A percentile compares a stretch with the other conserved stretches of the same genome.
These are phyloP conservation scores for Diglossa brunneiventris DNA, from an alignment of 2,113 vertebrate genomes.

Conservation along the genomic window DNA sequence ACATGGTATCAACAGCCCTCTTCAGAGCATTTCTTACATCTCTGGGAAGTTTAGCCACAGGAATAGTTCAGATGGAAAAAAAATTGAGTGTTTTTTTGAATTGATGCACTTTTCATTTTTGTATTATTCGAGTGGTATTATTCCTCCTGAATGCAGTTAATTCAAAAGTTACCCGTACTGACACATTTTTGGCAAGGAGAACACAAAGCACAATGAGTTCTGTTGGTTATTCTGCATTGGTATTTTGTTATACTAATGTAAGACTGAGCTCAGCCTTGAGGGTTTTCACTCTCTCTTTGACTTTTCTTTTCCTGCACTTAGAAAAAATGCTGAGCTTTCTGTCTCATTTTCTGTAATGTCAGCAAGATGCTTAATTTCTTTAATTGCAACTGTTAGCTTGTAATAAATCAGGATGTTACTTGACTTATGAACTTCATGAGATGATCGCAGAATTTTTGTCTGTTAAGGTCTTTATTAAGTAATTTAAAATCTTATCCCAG, in stretches of 20 bases:
- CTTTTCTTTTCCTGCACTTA: background rate
- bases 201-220: background rate
- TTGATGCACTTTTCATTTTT: background rate
- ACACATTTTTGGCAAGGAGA: background rate
- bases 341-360: conserved; percentile 8
- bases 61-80: background rate
- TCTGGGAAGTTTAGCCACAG: background rate
- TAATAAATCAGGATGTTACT: background rate
- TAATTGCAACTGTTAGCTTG: conserved; percentile 1
- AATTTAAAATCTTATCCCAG: conserved; percentile 11
- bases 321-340: background rate
- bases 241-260: background rate
- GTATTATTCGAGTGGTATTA: background rate
- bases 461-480: background rate
- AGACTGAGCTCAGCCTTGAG: background rate
- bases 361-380: conserved; percentile 5
- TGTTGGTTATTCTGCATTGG: background rate
- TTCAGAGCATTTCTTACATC: background rate
- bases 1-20: background rate
- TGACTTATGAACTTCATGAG: background rate
- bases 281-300: background rate
- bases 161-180: background rate
- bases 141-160: background rate
- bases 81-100: background rate
- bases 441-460: background rate